Evolutionary conservation across 2,888 invertebrate genomes (phyloP).

Genomic region (Xylota segnis): DNA sequence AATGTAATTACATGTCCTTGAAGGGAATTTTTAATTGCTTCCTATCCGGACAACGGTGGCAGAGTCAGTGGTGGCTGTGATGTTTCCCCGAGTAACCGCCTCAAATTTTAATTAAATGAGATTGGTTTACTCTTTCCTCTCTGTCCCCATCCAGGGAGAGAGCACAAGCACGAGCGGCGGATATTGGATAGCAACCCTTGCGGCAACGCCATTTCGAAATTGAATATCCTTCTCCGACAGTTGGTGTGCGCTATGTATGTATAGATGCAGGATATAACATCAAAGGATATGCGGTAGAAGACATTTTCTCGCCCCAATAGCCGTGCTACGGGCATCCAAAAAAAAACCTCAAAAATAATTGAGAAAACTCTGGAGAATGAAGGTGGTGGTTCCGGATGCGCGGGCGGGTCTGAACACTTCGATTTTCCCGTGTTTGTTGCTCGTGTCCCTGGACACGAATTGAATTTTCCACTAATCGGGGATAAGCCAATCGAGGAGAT

Average conservation of each 20-base stretch:
- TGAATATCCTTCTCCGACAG: conserved; percentile 57
- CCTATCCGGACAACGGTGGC: conserved; percentile 54
- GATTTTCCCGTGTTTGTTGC: conserved; percentile 8
- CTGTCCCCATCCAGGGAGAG: background rate
- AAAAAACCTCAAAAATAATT: conserved; percentile 30
- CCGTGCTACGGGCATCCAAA: background rate
- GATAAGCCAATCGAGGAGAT: conserved; percentile 50
- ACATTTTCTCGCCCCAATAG: conserved; percentile 20
- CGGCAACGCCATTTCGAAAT: conserved; percentile 70
- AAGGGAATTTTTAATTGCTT: conserved; percentile 76
- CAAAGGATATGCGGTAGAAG: conserved; percentile 31
- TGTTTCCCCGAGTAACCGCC: conserved; percentile 68
- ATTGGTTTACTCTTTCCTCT: conserved; percentile 64
- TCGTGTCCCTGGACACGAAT: conserved; percentile 43
- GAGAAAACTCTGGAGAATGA: conserved; percentile 20
- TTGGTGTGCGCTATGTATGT: conserved; percentile 15
- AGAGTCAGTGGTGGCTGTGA: conserved; percentile 65
- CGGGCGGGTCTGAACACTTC: conserved; percentile 4
- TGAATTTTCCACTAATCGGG: conserved; percentile 61
- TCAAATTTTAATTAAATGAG: conserved; percentile 76
- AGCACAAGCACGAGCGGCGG: conserved; percentile 22
- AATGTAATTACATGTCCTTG: conserved; percentile 75
- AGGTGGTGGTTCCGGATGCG: no score
- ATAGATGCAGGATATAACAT: conserved; percentile 28
- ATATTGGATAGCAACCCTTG: conserved; percentile 73